These are phyloP conservation scores for Eupithecia subfuscata DNA, from an alignment of 2,888 invertebrate species.

Conservation along the genomic window DNA sequence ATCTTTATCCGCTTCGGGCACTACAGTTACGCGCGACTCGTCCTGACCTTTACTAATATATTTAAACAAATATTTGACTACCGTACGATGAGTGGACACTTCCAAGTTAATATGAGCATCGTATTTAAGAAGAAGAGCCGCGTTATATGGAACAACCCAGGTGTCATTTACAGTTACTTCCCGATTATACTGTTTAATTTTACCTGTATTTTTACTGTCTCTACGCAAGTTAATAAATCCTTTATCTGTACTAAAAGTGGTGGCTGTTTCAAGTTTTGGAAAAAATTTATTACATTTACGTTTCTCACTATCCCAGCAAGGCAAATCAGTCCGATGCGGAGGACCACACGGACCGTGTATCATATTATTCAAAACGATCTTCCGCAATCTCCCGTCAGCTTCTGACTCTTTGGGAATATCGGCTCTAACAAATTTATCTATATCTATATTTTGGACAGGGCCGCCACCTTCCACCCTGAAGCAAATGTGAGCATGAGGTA, in stretches of 20 bases:
- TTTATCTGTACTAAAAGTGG: background rate
- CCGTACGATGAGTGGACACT: background rate
- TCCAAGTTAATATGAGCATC: background rate
- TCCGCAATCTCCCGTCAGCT: background rate
- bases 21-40: too few relatives aligned
- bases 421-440: conserved; percentile 13
- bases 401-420: background rate
- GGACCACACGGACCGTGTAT: background rate
- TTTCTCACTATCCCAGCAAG: background rate
- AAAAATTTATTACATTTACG: background rate
- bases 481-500: background rate
- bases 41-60: too few relatives aligned
- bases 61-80: too few relatives aligned
- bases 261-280: background rate
- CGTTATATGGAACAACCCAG: background rate
- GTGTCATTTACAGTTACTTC: background rate
- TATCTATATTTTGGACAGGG: conserved; percentile 24
- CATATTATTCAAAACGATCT: background rate
- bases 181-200: background rate
- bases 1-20: too few relatives aligned
- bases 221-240: background rate
- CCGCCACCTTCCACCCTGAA: conserved; percentile 2
- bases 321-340: background rate
- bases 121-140: background rate
- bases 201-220: background rate